These are phyloP conservation scores for Lerista edwardsae DNA, from an alignment of 2,797 vertebrate genomes.

Conservation along the genomic window DNA sequence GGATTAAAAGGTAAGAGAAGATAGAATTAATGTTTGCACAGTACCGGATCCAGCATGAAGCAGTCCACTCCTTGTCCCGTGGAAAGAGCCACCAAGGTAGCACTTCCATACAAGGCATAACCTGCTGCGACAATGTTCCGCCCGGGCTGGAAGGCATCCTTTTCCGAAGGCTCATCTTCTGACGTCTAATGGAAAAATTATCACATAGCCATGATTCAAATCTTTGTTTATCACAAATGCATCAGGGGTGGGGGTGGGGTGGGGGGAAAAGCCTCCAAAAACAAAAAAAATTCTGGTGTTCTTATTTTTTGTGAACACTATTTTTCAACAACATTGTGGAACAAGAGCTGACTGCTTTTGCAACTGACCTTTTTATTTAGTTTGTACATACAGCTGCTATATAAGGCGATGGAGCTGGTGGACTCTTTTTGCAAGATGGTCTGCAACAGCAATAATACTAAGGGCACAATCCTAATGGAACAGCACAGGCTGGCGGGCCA, in stretches of 20 bases:
- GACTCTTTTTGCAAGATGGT: not conserved
- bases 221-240: not conserved
- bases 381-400: not conserved
- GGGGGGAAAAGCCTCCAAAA: no score
- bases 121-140: slow-evolving; percentile 91
- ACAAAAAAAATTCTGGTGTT: no score
- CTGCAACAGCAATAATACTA: not conserved
- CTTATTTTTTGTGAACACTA: no score
- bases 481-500: no score
- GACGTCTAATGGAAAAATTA: slow-evolving; percentile 74
- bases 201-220: not conserved
- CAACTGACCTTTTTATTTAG: not conserved
- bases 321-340: no score
- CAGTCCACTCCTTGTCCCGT: slow-evolving; percentile 92
- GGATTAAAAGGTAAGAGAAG: not conserved
- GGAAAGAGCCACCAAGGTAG: slow-evolving; percentile 91
- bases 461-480: no score
- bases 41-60: slow-evolving; percentile 96
- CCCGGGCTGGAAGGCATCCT: slow-evolving; percentile 90
- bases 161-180: slow-evolving; percentile 83
- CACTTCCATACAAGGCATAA: slow-evolving; percentile 94
- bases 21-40: slow-evolving; percentile 31
- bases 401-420: not conserved
- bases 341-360: not conserved
- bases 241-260: no score